Conservation (phyloP, 2,888 invertebrate species). For the Stenodema calcarata region DNA sequence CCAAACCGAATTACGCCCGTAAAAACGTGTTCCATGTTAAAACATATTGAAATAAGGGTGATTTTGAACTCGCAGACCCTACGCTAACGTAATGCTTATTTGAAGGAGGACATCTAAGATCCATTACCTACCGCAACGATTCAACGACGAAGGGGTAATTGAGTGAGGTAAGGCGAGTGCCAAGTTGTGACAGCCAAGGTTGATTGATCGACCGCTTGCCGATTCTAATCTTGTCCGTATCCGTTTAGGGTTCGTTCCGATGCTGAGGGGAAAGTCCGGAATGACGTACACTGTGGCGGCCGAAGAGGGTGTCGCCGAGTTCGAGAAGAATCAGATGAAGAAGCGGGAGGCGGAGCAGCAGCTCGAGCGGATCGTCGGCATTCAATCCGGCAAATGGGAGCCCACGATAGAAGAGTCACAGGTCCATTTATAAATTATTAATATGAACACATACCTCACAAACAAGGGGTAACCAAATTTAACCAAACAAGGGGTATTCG, state of each 20-base stretch:
- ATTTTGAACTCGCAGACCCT: no score
- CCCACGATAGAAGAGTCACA: constrained; percentile 60
- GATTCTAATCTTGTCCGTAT: neutral
- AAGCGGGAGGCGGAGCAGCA: constrained; percentile 68
- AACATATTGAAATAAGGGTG: no score
- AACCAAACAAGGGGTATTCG: no score
- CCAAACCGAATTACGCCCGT: no score
- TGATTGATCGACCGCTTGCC: neutral
- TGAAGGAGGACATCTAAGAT: no score
- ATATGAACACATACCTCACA: no score
- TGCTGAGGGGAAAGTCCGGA: constrained; percentile 71
- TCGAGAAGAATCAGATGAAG: constrained; percentile 69
- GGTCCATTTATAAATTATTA: neutral
- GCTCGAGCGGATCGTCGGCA: constrained; percentile 67
- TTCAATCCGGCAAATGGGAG: constrained; percentile 70
- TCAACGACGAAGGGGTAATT: neutral
- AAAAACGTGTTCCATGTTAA: no score
- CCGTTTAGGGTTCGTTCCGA: constrained; percentile 71
- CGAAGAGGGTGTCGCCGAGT: constrained; percentile 75
- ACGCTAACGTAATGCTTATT: no score
- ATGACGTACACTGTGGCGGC: constrained; percentile 76
- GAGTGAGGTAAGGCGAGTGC: neutral
- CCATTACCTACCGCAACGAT: constrained; percentile 58
- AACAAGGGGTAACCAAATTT: no score
- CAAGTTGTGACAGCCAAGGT: constrained; percentile 12